Conservation (phyloP, 2,797 vertebrate species). For the Falco berigora region DNA sequence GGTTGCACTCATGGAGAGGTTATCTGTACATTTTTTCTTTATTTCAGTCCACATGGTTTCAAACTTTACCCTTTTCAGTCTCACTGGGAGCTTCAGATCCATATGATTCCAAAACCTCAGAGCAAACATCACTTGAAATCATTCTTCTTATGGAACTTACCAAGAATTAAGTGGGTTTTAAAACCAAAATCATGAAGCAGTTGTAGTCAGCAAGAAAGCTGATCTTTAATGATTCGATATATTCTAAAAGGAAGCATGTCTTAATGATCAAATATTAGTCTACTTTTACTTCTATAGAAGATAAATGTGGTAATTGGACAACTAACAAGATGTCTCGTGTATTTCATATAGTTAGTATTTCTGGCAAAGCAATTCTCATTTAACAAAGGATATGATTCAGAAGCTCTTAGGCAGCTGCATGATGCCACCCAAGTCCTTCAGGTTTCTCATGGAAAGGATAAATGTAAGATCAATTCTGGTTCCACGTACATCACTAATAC, state of each 20-base stretch:
- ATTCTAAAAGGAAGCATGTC: neutral
- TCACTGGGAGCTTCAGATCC: slow-evolving; percentile 4
- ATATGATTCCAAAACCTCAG: neutral
- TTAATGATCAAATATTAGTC: neutral
- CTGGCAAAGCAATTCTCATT: neutral
- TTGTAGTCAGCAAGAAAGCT: neutral
- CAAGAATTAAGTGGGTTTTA: neutral
- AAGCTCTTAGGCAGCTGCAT: neutral
- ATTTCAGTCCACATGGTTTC: slow-evolving; percentile 18
- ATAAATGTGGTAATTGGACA: neutral
- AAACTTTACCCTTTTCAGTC: slow-evolving; percentile 27
- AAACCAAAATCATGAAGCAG: neutral
- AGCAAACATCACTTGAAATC: neutral
- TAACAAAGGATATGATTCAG: neutral
- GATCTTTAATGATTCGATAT: neutral
- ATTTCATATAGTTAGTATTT: neutral
- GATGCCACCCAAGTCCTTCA: neutral
- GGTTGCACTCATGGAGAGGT: neutral
- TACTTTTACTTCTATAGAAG: neutral
- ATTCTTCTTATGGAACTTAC: neutral
- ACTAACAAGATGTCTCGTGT: neutral
- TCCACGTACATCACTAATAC: neutral
- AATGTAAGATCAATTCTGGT: neutral
- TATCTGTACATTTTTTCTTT: slow-evolving; percentile 21
- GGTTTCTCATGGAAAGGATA: neutral